Percentiles rank a stretch among this genome's conserved stretches.
phyloP scores from a whole-genome alignment of 1,140 invertebrate species.

The Polyergus mexicanus region DNA sequence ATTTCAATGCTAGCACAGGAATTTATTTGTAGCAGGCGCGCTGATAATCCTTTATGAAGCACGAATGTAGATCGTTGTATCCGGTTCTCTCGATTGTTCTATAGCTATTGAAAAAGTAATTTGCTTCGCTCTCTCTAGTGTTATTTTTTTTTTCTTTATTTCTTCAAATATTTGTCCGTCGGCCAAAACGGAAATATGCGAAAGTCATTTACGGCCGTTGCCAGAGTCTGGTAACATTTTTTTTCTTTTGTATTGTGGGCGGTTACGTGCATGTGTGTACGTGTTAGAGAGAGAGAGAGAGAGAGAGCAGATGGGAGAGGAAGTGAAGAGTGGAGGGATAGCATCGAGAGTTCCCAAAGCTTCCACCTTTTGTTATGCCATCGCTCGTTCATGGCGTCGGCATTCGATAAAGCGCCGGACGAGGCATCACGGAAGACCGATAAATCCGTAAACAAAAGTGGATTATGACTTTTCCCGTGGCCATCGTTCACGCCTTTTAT shows the following conservation, averaged over 20 bases:
- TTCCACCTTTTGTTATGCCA: slow-evolving; percentile 49
- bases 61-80: slow-evolving; percentile 6
- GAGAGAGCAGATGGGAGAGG: slow-evolving; percentile 21
- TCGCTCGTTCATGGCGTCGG: slow-evolving; percentile 42
- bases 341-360: slow-evolving; percentile 50
- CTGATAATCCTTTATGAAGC: slow-evolving; percentile 35
- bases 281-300: background rate
- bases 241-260: slow-evolving; percentile 8
- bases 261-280: too few species aligned
- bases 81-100: slow-evolving; percentile 5
- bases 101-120: slow-evolving; percentile 59
- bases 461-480: slow-evolving; percentile 68
- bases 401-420: slow-evolving; percentile 53
- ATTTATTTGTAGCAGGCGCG: slow-evolving; percentile 28
- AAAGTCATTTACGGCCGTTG: slow-evolving; percentile 61
- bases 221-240: slow-evolving; percentile 43
- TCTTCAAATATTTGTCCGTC: slow-evolving; percentile 46
- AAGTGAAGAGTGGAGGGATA: background rate
- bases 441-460: slow-evolving; percentile 74
- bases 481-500: slow-evolving; percentile 69
- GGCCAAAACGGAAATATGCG: slow-evolving; percentile 53
- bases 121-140: slow-evolving; percentile 27
- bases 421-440: slow-evolving; percentile 60
- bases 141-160: slow-evolving; percentile 36
- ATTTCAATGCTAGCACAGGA: slow-evolving; percentile 23